Conservation (phyloP, 2,113 vertebrate genomes). For the Gila orcuttii region DNA sequence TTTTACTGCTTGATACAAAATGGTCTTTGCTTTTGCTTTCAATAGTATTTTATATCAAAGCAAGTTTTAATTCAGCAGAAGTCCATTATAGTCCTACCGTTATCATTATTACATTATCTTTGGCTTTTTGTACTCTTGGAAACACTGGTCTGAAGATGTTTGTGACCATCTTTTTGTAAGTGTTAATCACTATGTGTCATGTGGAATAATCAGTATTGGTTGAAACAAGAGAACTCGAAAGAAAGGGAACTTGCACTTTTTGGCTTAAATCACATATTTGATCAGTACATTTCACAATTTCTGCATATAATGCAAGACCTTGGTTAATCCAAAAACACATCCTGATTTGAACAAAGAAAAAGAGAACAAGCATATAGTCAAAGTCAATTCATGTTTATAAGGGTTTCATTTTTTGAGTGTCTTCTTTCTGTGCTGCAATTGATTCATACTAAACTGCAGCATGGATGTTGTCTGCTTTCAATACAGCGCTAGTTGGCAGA, state of each 20-base stretch:
- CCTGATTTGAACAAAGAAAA: not conserved
- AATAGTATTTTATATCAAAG: conserved; percentile 56
- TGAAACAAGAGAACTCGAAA: conserved; percentile 24
- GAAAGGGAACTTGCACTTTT: conserved; percentile 44
- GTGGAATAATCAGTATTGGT: conserved; percentile 19
- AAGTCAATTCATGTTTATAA: conserved; percentile 14
- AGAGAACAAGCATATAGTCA: not conserved
- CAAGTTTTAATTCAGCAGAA: conserved; percentile 50
- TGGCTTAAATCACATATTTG: conserved; percentile 24
- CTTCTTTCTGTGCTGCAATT: not conserved
- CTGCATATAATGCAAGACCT: conserved; percentile 35
- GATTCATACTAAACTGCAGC: not conserved
- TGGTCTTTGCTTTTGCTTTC: conserved; percentile 74
- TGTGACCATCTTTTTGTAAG: conserved; percentile 15
- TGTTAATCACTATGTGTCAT: conserved; percentile 40
- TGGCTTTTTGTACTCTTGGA: conserved; percentile 51
- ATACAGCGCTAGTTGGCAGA: not conserved
- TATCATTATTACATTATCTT: conserved; percentile 69
- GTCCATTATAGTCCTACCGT: conserved; percentile 65
- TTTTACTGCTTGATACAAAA: conserved; percentile 84
- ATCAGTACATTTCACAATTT: conserved; percentile 10
- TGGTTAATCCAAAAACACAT: conserved; percentile 5
- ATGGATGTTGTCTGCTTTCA: not conserved
- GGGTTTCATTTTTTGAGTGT: not conserved
- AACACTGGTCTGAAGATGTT: conserved; percentile 37